Percentiles rank a stretch among this genome's conserved stretches.
Evolutionary conservation across 1,140 invertebrate genomes (phyloP).

Genomic region (Temnothorax curvispinosus): DNA sequence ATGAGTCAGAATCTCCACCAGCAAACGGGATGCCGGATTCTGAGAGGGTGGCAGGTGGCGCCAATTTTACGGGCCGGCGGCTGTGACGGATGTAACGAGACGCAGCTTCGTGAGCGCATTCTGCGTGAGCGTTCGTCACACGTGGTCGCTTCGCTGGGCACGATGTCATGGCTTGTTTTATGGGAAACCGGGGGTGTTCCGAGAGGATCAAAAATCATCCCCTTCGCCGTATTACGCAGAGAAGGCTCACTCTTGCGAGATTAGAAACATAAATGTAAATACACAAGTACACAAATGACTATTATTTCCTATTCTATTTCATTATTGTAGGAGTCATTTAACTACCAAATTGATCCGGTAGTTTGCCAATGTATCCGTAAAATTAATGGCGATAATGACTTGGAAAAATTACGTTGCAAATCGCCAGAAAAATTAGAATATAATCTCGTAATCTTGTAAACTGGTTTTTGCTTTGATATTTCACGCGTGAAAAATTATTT

Average conservation of each 20-base stretch:
- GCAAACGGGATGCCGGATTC: slow-evolving; percentile 65
- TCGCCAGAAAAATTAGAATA: not conserved
- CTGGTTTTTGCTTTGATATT: not conserved
- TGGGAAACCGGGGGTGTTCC: slow-evolving; percentile 70
- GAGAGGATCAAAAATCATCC: slow-evolving; percentile 53
- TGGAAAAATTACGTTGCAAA: not conserved
- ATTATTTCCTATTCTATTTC: not conserved
- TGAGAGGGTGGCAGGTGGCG: slow-evolving; percentile 85
- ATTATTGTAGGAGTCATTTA: not conserved
- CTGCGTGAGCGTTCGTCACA: slow-evolving; percentile 77
- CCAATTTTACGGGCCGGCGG: slow-evolving; percentile 86
- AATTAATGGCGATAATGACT: not conserved
- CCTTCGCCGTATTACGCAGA: not conserved
- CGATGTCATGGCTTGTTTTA: slow-evolving; percentile 81
- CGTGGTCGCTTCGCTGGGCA: slow-evolving; percentile 81
- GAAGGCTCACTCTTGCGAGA: not conserved
- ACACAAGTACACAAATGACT: not conserved
- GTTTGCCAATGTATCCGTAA: not conserved
- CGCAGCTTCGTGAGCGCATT: slow-evolving; percentile 59
- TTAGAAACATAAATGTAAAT: slow-evolving; percentile 6
- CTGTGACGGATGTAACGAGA: slow-evolving; percentile 85
- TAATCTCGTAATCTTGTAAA: not conserved
- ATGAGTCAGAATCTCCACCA: slow-evolving; percentile 74
- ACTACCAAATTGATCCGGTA: not conserved
- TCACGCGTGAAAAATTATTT: not conserved